phyloP scores from a whole-genome alignment of 2,797 vertebrate species.

The Cyprinella venusta region DNA sequence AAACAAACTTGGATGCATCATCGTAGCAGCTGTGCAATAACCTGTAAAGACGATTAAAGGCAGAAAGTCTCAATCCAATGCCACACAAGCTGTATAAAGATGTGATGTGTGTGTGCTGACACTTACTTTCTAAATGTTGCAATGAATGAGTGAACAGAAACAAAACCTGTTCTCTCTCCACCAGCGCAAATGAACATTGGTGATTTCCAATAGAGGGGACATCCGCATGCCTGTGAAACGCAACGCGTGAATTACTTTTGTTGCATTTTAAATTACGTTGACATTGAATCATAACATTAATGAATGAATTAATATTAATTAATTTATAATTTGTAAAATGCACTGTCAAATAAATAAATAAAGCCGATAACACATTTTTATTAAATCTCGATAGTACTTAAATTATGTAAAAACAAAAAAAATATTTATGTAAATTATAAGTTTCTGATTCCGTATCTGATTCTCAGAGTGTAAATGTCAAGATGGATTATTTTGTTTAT shows the following conservation, averaged over 20 bases:
- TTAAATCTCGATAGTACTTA: background rate
- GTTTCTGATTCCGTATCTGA: no score
- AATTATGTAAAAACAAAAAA: background rate
- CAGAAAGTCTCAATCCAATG: background rate
- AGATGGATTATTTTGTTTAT: conserved; percentile 5
- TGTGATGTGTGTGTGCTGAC: background rate
- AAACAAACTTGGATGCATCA: conserved; percentile 91
- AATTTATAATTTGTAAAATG: no score
- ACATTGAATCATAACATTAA: background rate
- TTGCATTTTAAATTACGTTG: conserved; percentile 14
- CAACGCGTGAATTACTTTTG: background rate
- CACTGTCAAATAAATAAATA: background rate
- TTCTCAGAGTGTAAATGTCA: background rate
- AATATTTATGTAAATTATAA: background rate
- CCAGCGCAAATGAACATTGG: conserved; percentile 92
- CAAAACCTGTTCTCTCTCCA: conserved; percentile 91
- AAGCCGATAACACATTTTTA: background rate
- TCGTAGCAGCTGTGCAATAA: conserved; percentile 91
- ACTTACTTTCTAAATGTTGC: conserved; percentile 97
- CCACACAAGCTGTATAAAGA: conserved; percentile 9
- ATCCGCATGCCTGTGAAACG: conserved; percentile 84
- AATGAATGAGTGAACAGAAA: conserved; percentile 91
- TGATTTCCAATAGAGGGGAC: conserved; percentile 97
- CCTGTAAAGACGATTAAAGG: conserved; percentile 64
- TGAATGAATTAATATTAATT: no score